Evolutionary conservation across 2,113 vertebrate species (phyloP).

Genomic region (Amblyopsis rosae): DNA sequence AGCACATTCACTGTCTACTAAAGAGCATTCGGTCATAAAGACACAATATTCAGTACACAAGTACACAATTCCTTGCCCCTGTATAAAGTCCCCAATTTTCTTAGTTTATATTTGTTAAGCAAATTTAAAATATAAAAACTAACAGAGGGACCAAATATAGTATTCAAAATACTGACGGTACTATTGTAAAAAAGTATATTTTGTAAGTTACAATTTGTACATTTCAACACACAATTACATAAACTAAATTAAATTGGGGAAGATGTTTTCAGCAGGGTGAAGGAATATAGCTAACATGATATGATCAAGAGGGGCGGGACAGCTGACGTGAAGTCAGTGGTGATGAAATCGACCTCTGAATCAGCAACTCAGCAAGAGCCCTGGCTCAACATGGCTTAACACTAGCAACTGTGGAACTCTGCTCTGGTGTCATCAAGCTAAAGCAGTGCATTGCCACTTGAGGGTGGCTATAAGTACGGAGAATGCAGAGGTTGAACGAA

Average conservation of each 20-base stretch:
- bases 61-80: too few species aligned
- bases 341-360: slow-evolving; percentile 55
- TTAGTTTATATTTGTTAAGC: too few species aligned
- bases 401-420: slow-evolving; percentile 33
- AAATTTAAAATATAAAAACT: too few species aligned
- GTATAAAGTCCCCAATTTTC: too few species aligned
- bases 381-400: slow-evolving; percentile 27
- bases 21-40: too few species aligned
- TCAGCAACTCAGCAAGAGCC: slow-evolving; percentile 47
- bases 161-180: too few species aligned
- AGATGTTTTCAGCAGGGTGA: neutral
- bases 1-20: neutral
- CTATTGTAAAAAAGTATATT: too few species aligned
- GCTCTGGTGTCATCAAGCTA: slow-evolving; percentile 5
- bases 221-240: too few species aligned
- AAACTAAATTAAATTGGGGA: too few species aligned
- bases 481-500: slow-evolving; percentile 11
- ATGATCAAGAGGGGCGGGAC: slow-evolving; percentile 30
- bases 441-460: slow-evolving; percentile 18
- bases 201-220: too few species aligned
- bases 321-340: slow-evolving; percentile 28
- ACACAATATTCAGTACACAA: too few species aligned
- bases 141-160: too few species aligned
- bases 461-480: slow-evolving; percentile 16
- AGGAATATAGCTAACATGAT: slow-evolving; percentile 9